Evolutionary conservation across 2,113 vertebrate species (phyloP).

Genomic region (Clarias magur): DNA sequence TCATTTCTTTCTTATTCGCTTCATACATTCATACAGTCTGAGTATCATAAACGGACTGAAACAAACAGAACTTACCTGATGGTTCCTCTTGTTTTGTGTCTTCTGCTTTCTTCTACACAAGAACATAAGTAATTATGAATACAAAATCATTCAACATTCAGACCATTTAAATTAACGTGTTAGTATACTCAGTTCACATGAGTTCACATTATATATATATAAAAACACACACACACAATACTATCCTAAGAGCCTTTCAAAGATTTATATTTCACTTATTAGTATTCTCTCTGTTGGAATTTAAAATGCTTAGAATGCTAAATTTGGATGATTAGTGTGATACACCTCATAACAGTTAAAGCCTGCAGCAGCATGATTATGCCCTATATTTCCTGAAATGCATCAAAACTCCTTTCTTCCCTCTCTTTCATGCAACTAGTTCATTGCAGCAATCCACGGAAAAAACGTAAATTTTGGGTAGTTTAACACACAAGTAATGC

Average conservation of each 20-base stretch:
- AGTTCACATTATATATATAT: no score
- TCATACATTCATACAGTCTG: not conserved
- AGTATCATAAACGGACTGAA: not conserved
- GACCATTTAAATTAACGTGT: not conserved
- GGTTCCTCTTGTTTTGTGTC: not conserved
- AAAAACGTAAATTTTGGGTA: not conserved
- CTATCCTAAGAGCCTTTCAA: not conserved
- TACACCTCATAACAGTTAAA: not conserved
- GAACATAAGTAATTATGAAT: not conserved
- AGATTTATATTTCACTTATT: not conserved
- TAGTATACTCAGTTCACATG: not conserved
- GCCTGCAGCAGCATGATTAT: not conserved
- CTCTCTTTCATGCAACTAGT: not conserved
- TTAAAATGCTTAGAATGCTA: not conserved
- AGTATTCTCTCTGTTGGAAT: not conserved
- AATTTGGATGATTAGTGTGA: not conserved
- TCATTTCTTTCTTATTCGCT: not conserved
- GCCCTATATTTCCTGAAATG: not conserved
- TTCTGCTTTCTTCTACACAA: slow-evolving; percentile 25
- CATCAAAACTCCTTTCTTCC: not conserved
- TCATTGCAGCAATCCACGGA: not conserved
- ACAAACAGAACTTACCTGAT: slow-evolving; percentile 28
- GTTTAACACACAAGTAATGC: not conserved
- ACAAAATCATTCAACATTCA: not conserved
- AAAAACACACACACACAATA: no score